Percentiles rank a stretch among this genome's conserved stretches.
Evolutionary conservation across 2,797 vertebrate species (phyloP).

Genomic region (Threskiornis aethiopicus): DNA sequence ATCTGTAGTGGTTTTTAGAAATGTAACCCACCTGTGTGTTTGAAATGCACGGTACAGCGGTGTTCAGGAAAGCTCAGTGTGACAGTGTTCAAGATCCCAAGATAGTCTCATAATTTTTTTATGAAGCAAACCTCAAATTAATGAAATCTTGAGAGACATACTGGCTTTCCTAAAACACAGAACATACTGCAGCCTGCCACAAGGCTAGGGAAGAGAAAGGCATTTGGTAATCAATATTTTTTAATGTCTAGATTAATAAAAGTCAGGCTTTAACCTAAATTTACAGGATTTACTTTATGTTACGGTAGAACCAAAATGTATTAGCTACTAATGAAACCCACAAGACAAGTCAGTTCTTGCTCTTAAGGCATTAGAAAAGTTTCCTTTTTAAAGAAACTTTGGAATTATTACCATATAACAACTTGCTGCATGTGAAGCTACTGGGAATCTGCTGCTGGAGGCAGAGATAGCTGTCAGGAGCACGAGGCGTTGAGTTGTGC

Average conservation of each 20-base stretch:
- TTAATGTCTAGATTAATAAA: background rate
- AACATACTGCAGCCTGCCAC: background rate
- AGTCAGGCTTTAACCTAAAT: background rate
- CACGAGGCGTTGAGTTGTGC: background rate
- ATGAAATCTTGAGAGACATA: background rate
- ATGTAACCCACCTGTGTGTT: background rate
- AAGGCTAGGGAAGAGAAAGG: background rate
- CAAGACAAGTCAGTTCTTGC: background rate
- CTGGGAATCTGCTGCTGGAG: background rate
- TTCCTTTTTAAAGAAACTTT: conserved; percentile 12
- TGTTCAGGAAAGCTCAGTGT: background rate
- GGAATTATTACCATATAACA: background rate
- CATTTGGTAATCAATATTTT: background rate
- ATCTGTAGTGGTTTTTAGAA: background rate
- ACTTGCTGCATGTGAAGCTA: background rate
- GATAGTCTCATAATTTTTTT: background rate
- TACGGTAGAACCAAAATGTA: background rate
- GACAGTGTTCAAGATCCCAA: background rate
- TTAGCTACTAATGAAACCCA: background rate
- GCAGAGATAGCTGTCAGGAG: background rate
- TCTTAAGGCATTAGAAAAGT: background rate
- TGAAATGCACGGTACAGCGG: background rate
- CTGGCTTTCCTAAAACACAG: background rate
- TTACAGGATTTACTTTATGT: background rate
- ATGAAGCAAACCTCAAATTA: background rate